A percentile compares a stretch with the other conserved stretches of the same genome.
phyloP scores from a whole-genome alignment of 2,113 vertebrate species.

The Psephotus haematonotus region DNA sequence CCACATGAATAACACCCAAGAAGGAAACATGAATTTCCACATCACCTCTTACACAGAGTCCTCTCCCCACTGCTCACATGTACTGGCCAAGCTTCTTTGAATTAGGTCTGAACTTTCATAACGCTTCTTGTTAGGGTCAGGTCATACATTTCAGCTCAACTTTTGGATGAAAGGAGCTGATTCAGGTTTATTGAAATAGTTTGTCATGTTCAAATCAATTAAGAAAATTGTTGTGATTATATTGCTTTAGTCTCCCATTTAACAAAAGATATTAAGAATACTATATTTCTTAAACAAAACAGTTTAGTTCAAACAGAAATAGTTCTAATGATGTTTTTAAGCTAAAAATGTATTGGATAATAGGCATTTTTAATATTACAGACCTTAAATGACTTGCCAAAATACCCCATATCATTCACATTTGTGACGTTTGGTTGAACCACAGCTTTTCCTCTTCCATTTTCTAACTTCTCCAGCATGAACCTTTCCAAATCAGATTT shows the following conservation, averaged over 20 bases:
- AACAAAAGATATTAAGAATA: not conserved
- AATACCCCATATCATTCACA: rapidly evolving
- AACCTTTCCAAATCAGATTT: not conserved
- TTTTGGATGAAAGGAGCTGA: not conserved
- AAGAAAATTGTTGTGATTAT: not conserved
- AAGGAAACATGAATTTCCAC: not conserved
- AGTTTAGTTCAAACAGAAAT: not conserved
- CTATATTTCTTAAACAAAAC: not conserved
- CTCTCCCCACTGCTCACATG: not conserved
- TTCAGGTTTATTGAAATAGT: not conserved
- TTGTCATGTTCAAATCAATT: not conserved
- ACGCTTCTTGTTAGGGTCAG: not conserved
- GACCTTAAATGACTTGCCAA: not conserved
- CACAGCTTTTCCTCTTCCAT: not conserved
- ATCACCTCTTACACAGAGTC: not conserved
- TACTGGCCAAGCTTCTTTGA: not conserved
- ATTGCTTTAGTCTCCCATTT: not conserved
- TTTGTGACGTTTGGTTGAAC: not conserved
- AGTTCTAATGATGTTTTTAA: not conserved
- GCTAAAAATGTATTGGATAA: not conserved
- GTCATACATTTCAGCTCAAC: not conserved
- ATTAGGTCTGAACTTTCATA: not conserved
- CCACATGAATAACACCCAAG: not conserved
- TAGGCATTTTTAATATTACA: not conserved
- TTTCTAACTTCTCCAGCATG: rapidly evolving